Percentiles rank a stretch among this genome's conserved stretches.
These are phyloP conservation scores for Halictus quadricinctus DNA, from an alignment of 2,888 invertebrate genomes.

Conservation along the genomic window DNA sequence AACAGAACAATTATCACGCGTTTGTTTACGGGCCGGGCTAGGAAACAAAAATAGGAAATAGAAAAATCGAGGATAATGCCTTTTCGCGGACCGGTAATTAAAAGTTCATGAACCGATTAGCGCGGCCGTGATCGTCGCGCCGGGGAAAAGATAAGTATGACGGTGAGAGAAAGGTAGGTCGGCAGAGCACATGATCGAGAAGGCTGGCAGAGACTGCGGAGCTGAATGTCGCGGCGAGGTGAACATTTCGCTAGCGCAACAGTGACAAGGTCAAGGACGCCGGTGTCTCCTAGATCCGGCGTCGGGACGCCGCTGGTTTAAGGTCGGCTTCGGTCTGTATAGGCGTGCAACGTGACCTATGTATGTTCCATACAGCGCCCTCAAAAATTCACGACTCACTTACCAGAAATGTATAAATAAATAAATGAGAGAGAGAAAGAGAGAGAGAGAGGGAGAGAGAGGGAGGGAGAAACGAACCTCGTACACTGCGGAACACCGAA, in stretches of 20 bases:
- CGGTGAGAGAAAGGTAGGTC: constrained; percentile 2
- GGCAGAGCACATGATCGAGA: constrained; percentile 39
- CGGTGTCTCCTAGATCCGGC: constrained; percentile 59
- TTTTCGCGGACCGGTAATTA: not conserved
- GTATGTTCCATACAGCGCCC: not conserved
- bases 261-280: constrained; percentile 66
- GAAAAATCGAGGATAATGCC: not conserved
- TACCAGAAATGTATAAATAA: constrained; percentile 6
- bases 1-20: not conserved
- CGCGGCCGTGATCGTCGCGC: not conserved
- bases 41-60: not conserved
- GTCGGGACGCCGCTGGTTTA: constrained; percentile 62
- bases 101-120: constrained; percentile 20
- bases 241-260: constrained; percentile 53
- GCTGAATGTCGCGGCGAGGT: constrained; percentile 44
- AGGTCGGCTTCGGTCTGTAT: constrained; percentile 49
- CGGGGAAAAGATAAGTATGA: constrained; percentile 21
- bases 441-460: too few species aligned
- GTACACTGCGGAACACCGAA: not conserved
- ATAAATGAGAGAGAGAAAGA: not conserved
- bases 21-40: not conserved
- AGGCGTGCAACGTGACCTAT: not conserved
- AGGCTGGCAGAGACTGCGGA: constrained; percentile 37
- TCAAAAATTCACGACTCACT: not conserved
- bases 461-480: not conserved